phyloP scores from a whole-genome alignment of 2,113 vertebrate genomes.

The Pterocles gutturalis region DNA sequence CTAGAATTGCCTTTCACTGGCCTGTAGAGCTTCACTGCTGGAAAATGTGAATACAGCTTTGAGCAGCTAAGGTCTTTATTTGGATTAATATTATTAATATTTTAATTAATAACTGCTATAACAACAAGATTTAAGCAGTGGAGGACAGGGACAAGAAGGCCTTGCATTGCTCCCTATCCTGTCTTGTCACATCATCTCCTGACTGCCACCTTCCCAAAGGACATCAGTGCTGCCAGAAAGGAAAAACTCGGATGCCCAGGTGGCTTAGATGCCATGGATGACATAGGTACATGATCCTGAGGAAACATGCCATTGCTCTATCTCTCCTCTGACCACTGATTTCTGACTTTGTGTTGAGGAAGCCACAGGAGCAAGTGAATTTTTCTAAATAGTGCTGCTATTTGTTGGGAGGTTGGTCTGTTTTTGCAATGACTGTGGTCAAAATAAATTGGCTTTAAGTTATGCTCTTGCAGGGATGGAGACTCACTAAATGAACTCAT shows the following conservation, averaged over 20 bases:
- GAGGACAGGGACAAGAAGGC: background rate
- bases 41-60: slow-evolving; percentile 17
- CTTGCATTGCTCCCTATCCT: background rate
- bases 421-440: background rate
- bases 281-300: background rate
- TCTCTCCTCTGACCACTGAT: background rate
- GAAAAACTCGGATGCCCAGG: background rate
- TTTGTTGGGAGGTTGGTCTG: background rate
- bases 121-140: background rate
- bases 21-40: background rate
- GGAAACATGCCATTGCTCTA: background rate
- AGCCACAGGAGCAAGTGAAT: background rate
- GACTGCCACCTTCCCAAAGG: background rate
- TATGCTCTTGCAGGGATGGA: background rate
- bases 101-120: background rate
- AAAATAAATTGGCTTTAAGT: background rate
- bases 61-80: background rate
- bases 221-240: background rate
- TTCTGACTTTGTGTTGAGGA: background rate
- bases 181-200: background rate
- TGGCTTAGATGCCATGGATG: background rate
- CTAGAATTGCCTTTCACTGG: slow-evolving; percentile 54
- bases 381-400: background rate
- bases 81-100: no score
- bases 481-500: background rate